Base-by-base conservation (phyloP, 2,888 invertebrate genomes). In the Rhagium mordax region DNA sequence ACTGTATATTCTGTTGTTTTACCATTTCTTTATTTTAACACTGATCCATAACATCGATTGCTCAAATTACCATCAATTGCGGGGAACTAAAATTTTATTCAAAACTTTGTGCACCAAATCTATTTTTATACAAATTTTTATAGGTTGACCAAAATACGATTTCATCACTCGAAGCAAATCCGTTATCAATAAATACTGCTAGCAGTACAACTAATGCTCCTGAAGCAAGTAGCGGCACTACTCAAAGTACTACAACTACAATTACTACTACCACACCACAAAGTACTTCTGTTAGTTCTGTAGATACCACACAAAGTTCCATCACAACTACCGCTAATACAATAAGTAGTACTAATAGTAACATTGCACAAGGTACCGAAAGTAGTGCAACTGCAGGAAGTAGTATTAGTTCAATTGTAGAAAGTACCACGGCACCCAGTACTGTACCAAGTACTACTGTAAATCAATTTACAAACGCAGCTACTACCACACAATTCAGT, bases 101-200 rank as follows among this genome's bases (percentile, higher is more conserved):
- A 41, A 60, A 51, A 29, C n/a, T n/a, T 13, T 8, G 29, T 49
- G 21, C 59, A 65, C 57, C 72, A 75, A 70, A 71, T 55, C 15
- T 48, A 66, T 16, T 57, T 72, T 29, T 72, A 55, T 70, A 70
- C 70, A 55, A 64, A 64, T 57, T 69, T 72, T 82, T 82, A 74
- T 81, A 82, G 82, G 81, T 76, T 57, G 78, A 82, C 51, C 80
- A 80, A 76, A 82, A 78, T 68, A 81, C 78, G 24, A 73, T 78
- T n/a, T 65, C 79, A 33, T 60, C 77, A 20, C 27, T 76, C 21
- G 79, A 75, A 48, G 75, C 76, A 47, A 81, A 80, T 65, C 70
- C 78, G 47, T 88, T 70, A 61, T 61, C 66, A 20, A 20, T 66
- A 62, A 55, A 67, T 60, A 75, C 60, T 71, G 53, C 66, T 59